phyloP scores from a whole-genome alignment of 2,888 invertebrate genomes.

The Patella caerulea region DNA sequence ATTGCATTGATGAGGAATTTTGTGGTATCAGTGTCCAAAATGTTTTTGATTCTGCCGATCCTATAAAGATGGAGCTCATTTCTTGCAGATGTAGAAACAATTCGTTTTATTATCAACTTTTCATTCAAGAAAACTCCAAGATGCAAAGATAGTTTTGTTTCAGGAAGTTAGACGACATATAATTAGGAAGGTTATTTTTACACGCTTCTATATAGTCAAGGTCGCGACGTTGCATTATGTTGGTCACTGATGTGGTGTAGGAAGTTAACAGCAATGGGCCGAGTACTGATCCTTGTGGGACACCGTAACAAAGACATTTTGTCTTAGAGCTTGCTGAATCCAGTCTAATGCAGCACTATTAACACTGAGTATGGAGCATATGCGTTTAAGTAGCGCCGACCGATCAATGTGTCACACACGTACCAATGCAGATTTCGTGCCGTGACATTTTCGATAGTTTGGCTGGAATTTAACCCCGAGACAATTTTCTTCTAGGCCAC shows the following conservation, averaged over 20 bases:
- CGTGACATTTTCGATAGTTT: not conserved
- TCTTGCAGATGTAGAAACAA: no score
- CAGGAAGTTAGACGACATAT: no score
- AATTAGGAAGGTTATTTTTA: no score
- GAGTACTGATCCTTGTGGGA: not conserved
- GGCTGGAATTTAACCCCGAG: not conserved
- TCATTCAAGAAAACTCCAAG: no score
- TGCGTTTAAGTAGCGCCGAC: not conserved
- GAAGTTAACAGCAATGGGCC: not conserved
- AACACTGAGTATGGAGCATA: not conserved
- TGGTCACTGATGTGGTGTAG: not conserved
- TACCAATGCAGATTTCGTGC: not conserved
- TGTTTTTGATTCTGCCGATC: no score
- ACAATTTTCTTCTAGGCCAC: no score
- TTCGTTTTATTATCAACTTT: no score
- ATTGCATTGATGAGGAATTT: no score
- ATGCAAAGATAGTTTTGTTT: no score
- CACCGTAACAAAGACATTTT: not conserved
- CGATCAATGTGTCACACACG: not conserved
- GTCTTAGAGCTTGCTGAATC: not conserved
- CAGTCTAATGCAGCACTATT: no score
- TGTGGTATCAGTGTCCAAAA: no score
- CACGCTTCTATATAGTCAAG: not conserved
- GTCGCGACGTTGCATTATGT: not conserved
- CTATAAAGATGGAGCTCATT: no score